Conservation (phyloP, 2,888 invertebrate species). For the Chironomus riparius region DNA sequence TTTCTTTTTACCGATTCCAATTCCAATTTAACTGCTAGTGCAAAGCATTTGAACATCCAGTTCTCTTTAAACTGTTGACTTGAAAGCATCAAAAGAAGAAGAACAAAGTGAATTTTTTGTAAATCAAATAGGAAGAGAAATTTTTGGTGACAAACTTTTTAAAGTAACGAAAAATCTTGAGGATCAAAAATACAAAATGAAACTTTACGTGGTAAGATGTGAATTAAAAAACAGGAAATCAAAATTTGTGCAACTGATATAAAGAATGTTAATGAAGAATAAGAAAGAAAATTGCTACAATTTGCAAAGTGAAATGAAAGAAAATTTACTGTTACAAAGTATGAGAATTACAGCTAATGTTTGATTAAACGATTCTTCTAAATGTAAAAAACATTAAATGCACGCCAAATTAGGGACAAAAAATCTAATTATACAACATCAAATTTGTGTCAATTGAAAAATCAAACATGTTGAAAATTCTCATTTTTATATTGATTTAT, state of each 20-base stretch:
- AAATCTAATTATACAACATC: background rate
- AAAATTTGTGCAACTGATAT: background rate
- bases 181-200: background rate
- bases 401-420: too few species aligned
- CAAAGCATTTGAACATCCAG: slow-evolving; percentile 15
- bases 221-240: too few species aligned
- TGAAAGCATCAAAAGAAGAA: background rate
- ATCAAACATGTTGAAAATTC: background rate
- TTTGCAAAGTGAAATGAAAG: background rate
- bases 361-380: background rate
- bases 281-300: background rate
- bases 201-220: slow-evolving; percentile 18
- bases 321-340: slow-evolving; percentile 20
- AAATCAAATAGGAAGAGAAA: background rate
- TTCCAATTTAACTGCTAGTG: slow-evolving; percentile 15
- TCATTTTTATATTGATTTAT: background rate
- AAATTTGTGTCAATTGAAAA: slow-evolving; percentile 20
- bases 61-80: slow-evolving; percentile 19
- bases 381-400: too few species aligned
- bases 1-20: slow-evolving; percentile 5
- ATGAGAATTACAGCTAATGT: background rate
- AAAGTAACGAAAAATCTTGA: background rate
- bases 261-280: background rate
- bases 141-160: slow-evolving; percentile 7
- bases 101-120: background rate